These are phyloP conservation scores for Plusia festucae DNA, from an alignment of 2,888 invertebrate genomes.

Conservation along the genomic window DNA sequence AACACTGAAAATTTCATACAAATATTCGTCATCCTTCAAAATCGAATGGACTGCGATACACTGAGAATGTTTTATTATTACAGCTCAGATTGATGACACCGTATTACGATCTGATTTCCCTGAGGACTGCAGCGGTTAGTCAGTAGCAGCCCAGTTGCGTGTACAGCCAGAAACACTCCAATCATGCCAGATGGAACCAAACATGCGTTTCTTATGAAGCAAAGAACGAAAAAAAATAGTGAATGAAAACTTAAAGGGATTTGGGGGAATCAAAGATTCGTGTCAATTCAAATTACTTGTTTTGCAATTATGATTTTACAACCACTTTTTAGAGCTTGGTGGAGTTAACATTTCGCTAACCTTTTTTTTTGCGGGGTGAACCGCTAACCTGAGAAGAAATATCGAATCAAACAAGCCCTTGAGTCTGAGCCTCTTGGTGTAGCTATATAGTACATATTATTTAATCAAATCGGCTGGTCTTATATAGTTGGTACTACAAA, in stretches of 20 bases:
- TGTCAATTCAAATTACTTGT: too few relatives aligned
- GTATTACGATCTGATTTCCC: conserved; percentile 4
- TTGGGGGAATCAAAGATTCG: not conserved
- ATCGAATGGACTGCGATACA: not conserved
- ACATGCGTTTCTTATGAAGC: not conserved
- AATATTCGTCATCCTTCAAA: not conserved
- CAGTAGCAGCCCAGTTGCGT: conserved; percentile 1
- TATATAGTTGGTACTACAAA: too few relatives aligned
- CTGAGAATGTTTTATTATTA: not conserved
- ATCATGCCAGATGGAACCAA: not conserved
- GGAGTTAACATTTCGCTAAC: too few relatives aligned
- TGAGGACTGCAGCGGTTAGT: not conserved
- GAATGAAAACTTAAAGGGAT: not conserved
- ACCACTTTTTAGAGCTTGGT: too few relatives aligned
- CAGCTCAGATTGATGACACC: conserved; percentile 6
- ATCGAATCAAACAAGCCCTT: too few relatives aligned
- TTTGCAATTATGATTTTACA: too few relatives aligned
- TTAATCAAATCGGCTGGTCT: too few relatives aligned
- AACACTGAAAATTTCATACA: not conserved
- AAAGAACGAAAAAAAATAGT: too few relatives aligned
- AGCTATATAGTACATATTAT: too few relatives aligned
- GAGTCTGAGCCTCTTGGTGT: too few relatives aligned
- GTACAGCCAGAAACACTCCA: not conserved
- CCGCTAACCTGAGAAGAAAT: too few relatives aligned
- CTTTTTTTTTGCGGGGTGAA: too few relatives aligned